Conservation (phyloP, 1,140 invertebrate genomes). For the Octopus bimaculoides region DNA sequence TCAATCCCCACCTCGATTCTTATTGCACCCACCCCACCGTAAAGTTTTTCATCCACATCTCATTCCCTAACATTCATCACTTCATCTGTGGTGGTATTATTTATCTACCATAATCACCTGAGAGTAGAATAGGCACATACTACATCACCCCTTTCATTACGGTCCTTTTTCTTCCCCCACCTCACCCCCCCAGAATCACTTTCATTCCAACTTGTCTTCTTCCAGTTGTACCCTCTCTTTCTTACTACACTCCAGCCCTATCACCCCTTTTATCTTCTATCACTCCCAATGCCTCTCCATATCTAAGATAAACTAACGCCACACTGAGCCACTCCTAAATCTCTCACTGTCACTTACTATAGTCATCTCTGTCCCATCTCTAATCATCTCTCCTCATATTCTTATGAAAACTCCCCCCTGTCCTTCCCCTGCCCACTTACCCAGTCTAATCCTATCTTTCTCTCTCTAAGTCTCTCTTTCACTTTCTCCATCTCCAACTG, state of each 20-base stretch:
- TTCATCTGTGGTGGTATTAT: not conserved
- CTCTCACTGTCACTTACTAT: not conserved
- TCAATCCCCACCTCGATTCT: not conserved
- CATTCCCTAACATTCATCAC: not conserved
- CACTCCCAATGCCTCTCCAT: not conserved
- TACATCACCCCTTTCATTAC: not conserved
- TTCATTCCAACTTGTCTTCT: not conserved
- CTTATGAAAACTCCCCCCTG: not conserved
- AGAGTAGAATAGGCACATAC: no score
- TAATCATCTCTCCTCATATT: not conserved
- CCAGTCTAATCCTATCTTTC: slow-evolving; percentile 47
- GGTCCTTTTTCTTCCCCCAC: not conserved
- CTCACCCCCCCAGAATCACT: not conserved
- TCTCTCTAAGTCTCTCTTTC: slow-evolving; percentile 37
- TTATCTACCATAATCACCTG: not conserved
- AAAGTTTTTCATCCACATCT: not conserved
- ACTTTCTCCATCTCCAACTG: slow-evolving; percentile 23
- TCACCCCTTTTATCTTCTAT: slow-evolving; percentile 6
- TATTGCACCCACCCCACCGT: not conserved
- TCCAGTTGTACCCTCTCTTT: not conserved
- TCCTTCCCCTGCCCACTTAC: slow-evolving; percentile 7
- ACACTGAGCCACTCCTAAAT: not conserved
- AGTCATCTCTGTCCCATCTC: not conserved
- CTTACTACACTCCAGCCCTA: not conserved
- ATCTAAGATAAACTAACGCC: not conserved